Evolutionary conservation across 1,140 invertebrate species (phyloP).

Genomic region (Aphidius gifuensis): DNA sequence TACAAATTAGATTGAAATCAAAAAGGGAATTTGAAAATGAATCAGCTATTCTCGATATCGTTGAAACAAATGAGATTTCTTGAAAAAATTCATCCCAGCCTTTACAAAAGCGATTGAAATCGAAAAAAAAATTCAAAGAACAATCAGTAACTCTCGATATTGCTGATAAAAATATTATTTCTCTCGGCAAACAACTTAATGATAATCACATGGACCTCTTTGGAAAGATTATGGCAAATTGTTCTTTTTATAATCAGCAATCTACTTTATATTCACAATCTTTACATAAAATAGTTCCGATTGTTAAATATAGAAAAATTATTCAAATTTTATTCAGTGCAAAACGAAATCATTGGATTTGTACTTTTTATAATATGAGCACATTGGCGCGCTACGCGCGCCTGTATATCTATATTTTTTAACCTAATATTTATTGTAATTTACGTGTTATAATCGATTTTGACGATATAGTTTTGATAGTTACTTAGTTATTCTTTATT

Average conservation of each 20-base stretch:
- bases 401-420: too few species aligned
- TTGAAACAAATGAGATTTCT: too few species aligned
- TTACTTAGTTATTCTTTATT: too few species aligned
- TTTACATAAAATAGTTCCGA: neutral
- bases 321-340: constrained; percentile 11
- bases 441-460: too few species aligned
- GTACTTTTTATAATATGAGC: constrained; percentile 12
- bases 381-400: too few species aligned
- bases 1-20: too few species aligned
- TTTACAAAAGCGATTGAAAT: too few species aligned
- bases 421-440: too few species aligned
- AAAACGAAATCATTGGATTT: neutral
- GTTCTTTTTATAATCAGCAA: neutral
- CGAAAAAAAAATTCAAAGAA: neutral
- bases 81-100: too few species aligned
- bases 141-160: neutral
- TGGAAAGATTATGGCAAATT: neutral
- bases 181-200: neutral
- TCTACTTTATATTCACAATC: neutral
- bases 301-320: neutral
- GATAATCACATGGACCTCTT: neutral
- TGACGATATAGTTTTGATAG: too few species aligned
- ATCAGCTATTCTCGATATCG: too few species aligned
- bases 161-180: neutral
- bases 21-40: too few species aligned